Percentiles rank a stretch among this genome's conserved stretches.
Conservation (phyloP, 2,113 vertebrate genomes). For the Cryptomyrus ogoouensis region DNA sequence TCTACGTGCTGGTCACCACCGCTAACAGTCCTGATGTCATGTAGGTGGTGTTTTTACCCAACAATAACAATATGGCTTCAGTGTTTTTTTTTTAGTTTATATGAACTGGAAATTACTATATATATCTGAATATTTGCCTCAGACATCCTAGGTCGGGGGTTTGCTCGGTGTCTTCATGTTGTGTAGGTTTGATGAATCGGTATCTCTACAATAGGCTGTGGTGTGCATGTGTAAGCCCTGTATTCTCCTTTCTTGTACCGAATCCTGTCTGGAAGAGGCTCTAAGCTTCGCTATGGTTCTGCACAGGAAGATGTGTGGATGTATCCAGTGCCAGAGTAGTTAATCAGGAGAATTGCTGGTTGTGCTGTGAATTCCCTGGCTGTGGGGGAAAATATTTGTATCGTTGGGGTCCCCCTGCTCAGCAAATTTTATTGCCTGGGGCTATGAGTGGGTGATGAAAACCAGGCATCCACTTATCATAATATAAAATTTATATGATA, state of each 20-base stretch:
- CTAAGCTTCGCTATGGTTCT: neutral
- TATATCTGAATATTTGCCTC: neutral
- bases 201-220: neutral
- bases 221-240: neutral
- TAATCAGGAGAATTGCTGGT: neutral
- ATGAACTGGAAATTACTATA: neutral
- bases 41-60: constrained; percentile 51
- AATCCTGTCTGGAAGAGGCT: neutral
- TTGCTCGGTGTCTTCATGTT: neutral
- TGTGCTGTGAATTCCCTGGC: too few species aligned
- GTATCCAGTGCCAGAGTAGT: neutral
- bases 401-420: too few species aligned
- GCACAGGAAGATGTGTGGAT: neutral
- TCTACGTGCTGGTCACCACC: constrained; percentile 87
- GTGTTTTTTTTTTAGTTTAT: neutral
- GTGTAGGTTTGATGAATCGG: neutral
- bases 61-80: neutral
- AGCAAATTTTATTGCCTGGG: too few species aligned
- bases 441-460: too few species aligned
- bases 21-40: constrained; percentile 90
- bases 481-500: too few species aligned
- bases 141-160: neutral
- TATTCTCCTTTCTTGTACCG: neutral
- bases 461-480: too few species aligned
- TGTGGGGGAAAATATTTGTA: too few species aligned